These are phyloP conservation scores for Meloidogyne floridensis DNA, from an alignment of 1,140 invertebrate genomes.

Conservation along the genomic window DNA sequence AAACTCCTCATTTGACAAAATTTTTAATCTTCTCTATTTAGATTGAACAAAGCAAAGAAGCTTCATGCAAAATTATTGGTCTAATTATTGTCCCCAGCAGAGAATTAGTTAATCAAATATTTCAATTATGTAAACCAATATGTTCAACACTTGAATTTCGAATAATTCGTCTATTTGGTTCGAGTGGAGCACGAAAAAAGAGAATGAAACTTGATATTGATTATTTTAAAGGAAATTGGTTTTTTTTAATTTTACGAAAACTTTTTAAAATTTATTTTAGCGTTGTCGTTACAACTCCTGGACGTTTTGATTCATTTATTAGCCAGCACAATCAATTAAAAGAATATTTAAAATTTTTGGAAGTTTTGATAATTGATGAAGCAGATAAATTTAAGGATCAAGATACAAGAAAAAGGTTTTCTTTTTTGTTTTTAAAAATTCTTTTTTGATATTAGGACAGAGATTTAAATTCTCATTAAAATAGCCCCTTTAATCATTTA, in stretches of 20 bases:
- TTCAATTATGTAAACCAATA: conserved; percentile 35
- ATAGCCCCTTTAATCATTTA: too few species aligned
- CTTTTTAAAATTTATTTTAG: conserved; percentile 27
- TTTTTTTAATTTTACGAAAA: conserved; percentile 3
- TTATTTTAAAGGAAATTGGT: conserved; percentile 8
- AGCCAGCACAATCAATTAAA: conserved; percentile 49
- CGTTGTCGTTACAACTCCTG: conserved; percentile 61
- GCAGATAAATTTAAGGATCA: conserved; percentile 89
- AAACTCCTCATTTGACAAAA: background rate
- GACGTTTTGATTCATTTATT: conserved; percentile 53
- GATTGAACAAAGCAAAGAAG: background rate
- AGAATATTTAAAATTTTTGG: conserved; percentile 70
- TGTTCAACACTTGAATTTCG: conserved; percentile 44
- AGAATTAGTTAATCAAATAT: conserved; percentile 48
- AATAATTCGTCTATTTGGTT: conserved; percentile 44
- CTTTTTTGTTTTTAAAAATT: too few species aligned
- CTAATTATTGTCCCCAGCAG: conserved; percentile 44
- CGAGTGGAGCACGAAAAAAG: conserved; percentile 39
- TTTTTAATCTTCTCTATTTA: background rate
- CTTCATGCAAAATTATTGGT: conserved; percentile 39
- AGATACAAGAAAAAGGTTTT: conserved; percentile 78
- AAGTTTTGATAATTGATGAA: conserved; percentile 92
- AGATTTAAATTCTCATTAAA: too few species aligned
- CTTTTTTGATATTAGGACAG: too few species aligned
- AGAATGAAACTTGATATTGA: background rate